phyloP scores from a whole-genome alignment of 2,113 vertebrate genomes.

The Maccullochella peelii region DNA sequence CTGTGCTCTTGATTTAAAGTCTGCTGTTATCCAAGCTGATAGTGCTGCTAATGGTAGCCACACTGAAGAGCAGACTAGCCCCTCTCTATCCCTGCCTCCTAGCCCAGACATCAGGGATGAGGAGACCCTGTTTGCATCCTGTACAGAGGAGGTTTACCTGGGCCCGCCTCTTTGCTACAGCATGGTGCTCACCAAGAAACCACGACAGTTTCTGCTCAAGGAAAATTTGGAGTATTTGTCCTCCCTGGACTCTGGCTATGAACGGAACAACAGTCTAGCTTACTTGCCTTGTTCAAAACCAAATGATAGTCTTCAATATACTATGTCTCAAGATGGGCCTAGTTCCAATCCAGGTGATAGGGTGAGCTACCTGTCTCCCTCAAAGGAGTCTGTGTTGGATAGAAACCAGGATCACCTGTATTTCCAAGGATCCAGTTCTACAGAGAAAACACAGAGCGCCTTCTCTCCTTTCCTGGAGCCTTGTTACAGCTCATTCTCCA shows the following conservation, averaged over 20 bases:
- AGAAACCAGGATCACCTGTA: conserved; percentile 14
- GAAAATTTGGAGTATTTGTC: neutral
- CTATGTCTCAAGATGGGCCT: neutral
- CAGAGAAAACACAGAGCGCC: conserved; percentile 12
- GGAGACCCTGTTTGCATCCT: conserved; percentile 91
- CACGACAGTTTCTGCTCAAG: neutral
- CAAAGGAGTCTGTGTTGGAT: neutral
- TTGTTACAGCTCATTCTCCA: conserved; percentile 13
- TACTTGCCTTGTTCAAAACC: neutral
- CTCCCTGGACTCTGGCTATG: neutral
- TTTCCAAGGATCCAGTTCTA: conserved; percentile 10
- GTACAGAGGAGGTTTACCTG: conserved; percentile 88
- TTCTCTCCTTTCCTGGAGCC: conserved; percentile 11
- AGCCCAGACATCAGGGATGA: conserved; percentile 88
- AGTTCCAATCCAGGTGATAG: neutral
- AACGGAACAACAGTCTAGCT: neutral
- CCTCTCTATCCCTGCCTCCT: conserved; percentile 56
- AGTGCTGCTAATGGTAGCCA: rapidly evolving
- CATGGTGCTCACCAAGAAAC: conserved; percentile 71
- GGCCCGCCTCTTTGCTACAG: conserved; percentile 85
- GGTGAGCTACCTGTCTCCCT: neutral
- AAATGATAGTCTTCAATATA: neutral
- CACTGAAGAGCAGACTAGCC: neutral
- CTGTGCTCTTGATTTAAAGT: conserved; percentile 2
- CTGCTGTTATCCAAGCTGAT: neutral